phyloP scores from a whole-genome alignment of 1,140 invertebrate species.

The Bicyclus anynana region DNA sequence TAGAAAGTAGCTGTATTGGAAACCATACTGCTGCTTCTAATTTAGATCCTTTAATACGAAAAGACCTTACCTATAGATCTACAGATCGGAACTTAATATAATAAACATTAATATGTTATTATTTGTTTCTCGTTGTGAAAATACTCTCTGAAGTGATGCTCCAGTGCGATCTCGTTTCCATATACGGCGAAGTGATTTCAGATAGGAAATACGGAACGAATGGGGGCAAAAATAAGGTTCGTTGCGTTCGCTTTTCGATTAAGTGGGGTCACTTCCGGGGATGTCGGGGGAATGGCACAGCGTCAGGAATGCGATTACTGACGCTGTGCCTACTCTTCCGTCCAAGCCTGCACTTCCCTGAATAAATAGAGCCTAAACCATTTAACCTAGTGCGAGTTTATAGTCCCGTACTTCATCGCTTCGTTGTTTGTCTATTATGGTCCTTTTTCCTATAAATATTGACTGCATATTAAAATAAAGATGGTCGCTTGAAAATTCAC shows the following conservation, averaged over 20 bases:
- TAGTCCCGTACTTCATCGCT: neutral
- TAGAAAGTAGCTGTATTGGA: no score
- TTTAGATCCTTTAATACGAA: no score
- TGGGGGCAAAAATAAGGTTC: conserved; percentile 47
- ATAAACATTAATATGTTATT: neutral
- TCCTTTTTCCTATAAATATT: no score
- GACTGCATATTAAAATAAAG: no score
- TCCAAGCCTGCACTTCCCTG: conserved; percentile 23
- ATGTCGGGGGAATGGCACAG: conserved; percentile 37
- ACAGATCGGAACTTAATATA: no score
- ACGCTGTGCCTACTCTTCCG: conserved; percentile 40
- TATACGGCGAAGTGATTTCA: conserved; percentile 10
- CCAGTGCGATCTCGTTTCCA: neutral
- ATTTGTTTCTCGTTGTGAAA: neutral
- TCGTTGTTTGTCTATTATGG: no score
- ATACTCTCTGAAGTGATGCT: neutral
- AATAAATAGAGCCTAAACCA: conserved; percentile 25
- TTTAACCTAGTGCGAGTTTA: conserved; percentile 3
- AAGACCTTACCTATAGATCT: no score
- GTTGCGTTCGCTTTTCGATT: conserved; percentile 52
- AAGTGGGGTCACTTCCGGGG: conserved; percentile 56
- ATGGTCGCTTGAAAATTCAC: no score
- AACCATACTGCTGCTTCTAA: no score
- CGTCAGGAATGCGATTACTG: conserved; percentile 48
- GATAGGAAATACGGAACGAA: conserved; percentile 41